Percentiles rank a stretch among this genome's conserved stretches.
Evolutionary conservation across 1,140 invertebrate species (phyloP).

Genomic region (Trialeurodes vaporariorum): DNA sequence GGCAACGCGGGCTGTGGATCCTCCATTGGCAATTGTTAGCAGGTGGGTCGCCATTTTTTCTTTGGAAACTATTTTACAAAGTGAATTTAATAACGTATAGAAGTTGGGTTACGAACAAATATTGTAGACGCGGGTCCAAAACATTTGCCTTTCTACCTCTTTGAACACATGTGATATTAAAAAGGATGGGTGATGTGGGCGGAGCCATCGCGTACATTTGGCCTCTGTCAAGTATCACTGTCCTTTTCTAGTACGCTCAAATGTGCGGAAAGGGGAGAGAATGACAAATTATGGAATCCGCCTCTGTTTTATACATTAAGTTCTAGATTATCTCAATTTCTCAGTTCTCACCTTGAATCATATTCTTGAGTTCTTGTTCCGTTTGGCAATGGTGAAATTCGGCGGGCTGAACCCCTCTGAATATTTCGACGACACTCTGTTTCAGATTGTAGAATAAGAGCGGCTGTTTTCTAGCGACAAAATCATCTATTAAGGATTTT

Average conservation of each 20-base stretch:
- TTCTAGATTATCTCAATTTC: not conserved
- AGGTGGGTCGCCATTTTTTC: too few species aligned
- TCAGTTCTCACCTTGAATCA: constrained; percentile 34
- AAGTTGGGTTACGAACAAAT: too few species aligned
- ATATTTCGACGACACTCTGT: constrained; percentile 52
- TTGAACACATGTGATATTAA: too few species aligned
- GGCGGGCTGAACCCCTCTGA: constrained; percentile 54
- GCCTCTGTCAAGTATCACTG: too few species aligned
- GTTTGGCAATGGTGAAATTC: constrained; percentile 50
- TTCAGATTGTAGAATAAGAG: constrained; percentile 63
- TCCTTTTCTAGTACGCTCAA: not conserved
- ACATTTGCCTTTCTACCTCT: too few species aligned
- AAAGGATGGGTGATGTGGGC: too few species aligned
- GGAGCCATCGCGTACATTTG: too few species aligned
- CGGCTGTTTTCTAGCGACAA: constrained; percentile 53
- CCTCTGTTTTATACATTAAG: not conserved
- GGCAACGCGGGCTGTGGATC: too few species aligned
- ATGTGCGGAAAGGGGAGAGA: not conserved
- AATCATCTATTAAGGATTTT: constrained; percentile 60
- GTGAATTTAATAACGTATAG: too few species aligned
- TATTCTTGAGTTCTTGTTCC: constrained; percentile 46
- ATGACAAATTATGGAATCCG: not conserved
- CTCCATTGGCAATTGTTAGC: too few species aligned
- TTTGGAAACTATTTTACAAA: too few species aligned
- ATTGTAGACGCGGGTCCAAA: too few species aligned